phyloP scores from a whole-genome alignment of 2,797 vertebrate species.

The Podarcis siculus region DNA sequence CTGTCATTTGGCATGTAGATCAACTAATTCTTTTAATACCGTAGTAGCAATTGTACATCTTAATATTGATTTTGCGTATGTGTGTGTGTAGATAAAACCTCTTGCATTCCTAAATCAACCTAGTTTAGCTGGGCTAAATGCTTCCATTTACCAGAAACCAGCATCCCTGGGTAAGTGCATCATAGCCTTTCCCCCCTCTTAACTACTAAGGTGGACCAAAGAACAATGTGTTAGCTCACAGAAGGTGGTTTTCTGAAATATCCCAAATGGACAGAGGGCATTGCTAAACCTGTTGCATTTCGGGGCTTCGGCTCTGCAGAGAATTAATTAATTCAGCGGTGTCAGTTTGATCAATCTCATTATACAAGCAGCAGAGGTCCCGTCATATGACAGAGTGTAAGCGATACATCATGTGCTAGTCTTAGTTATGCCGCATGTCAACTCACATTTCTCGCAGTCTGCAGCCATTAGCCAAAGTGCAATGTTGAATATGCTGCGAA shows the following conservation, averaged over 20 bases:
- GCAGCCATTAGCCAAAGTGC: conserved; percentile 50
- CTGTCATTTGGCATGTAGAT: conserved; percentile 83
- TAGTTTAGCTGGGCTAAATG: conserved; percentile 70
- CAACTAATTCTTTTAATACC: conserved; percentile 82
- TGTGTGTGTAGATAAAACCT: conserved; percentile 69
- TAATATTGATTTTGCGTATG: conserved; percentile 74
- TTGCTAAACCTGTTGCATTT: conserved; percentile 41
- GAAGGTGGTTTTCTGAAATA: conserved; percentile 27
- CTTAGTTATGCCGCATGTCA: conserved; percentile 60
- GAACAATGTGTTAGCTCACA: conserved; percentile 32
- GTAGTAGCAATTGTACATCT: conserved; percentile 78
- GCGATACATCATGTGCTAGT: conserved; percentile 68
- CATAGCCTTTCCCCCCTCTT: conserved; percentile 18
- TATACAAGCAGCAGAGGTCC: conserved; percentile 50
- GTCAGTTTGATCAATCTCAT: conserved; percentile 63
- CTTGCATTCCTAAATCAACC: conserved; percentile 71
- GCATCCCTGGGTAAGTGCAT: neutral
- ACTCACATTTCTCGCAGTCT: conserved; percentile 44
- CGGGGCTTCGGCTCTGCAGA: conserved; percentile 30
- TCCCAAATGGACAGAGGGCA: neutral
- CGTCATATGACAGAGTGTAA: conserved; percentile 55
- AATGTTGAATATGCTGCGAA: neutral
- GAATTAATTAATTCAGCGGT: conserved; percentile 66
- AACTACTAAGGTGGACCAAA: neutral
- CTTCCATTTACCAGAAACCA: conserved; percentile 66